Percentiles rank a stretch among this genome's conserved stretches.
Conservation (phyloP, 2,888 invertebrate species). For the Mythimna pallens region DNA sequence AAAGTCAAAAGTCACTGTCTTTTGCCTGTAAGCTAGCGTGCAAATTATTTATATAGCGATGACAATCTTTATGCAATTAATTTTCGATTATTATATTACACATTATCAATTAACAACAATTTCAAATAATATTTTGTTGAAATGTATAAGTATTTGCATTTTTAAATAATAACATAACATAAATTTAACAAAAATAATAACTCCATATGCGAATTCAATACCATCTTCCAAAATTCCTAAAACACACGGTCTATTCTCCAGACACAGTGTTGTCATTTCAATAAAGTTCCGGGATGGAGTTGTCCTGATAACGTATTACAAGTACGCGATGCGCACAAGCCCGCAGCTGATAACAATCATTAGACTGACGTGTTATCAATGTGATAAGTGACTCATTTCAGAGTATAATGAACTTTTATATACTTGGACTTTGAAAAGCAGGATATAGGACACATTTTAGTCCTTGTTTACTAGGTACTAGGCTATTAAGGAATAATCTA, state of each 20-base stretch:
- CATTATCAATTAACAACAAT: too few species aligned
- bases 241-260: not conserved
- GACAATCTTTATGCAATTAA: too few species aligned
- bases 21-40: too few species aligned
- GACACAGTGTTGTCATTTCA: slow-evolving; percentile 36
- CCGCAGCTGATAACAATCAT: slow-evolving; percentile 44
- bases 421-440: slow-evolving; percentile 14
- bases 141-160: too few species aligned
- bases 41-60: too few species aligned
- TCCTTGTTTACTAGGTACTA: not conserved
- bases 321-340: slow-evolving; percentile 10
- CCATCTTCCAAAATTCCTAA: not conserved
- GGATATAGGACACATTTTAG: not conserved
- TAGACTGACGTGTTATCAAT: slow-evolving; percentile 29
- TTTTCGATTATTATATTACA: too few species aligned
- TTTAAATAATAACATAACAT: too few species aligned
- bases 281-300: slow-evolving; percentile 53
- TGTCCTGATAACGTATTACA: slow-evolving; percentile 32
- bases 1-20: too few species aligned
- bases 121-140: too few species aligned
- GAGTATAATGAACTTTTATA: slow-evolving; percentile 34
- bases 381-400: slow-evolving; percentile 29
- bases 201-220: not conserved
- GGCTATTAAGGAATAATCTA: not conserved
- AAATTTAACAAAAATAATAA: too few species aligned